Evolutionary conservation across 2,888 invertebrate species (phyloP).

Genomic region (Apomyelois bistriatella): DNA sequence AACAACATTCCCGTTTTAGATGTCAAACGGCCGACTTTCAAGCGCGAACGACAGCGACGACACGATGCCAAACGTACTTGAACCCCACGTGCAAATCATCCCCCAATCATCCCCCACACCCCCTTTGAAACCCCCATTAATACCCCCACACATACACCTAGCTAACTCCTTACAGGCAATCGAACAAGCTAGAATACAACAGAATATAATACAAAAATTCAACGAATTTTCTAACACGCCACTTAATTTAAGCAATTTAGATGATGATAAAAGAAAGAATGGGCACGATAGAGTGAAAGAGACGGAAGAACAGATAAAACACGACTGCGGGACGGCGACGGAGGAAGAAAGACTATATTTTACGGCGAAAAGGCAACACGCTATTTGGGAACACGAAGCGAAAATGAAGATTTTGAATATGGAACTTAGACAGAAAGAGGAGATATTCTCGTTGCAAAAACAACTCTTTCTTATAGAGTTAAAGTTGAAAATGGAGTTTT

Average conservation of each 20-base stretch:
- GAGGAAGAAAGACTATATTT: slow-evolving; percentile 69
- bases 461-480: slow-evolving; percentile 73
- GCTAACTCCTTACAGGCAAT: slow-evolving; percentile 62
- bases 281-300: slow-evolving; percentile 44
- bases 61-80: slow-evolving; percentile 70
- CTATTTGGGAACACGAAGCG: slow-evolving; percentile 73
- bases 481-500: slow-evolving; percentile 74
- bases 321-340: slow-evolving; percentile 51
- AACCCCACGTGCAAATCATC: slow-evolving; percentile 69
- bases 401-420: slow-evolving; percentile 75
- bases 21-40: slow-evolving; percentile 75
- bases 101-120: slow-evolving; percentile 64
- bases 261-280: slow-evolving; percentile 50
- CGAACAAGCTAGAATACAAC: slow-evolving; percentile 66
- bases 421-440: slow-evolving; percentile 72
- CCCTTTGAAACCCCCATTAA: slow-evolving; percentile 37
- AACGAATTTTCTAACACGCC: slow-evolving; percentile 71
- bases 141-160: slow-evolving; percentile 38
- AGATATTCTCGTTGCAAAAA: slow-evolving; percentile 73
- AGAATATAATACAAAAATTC: slow-evolving; percentile 63
- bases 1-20: slow-evolving; percentile 50
- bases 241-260: slow-evolving; percentile 67
- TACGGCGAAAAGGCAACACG: slow-evolving; percentile 69
- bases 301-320: slow-evolving; percentile 44
- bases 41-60: slow-evolving; percentile 77